Conservation (phyloP, 2,113 vertebrate species). For the Microcebus lehilahytsara region DNA sequence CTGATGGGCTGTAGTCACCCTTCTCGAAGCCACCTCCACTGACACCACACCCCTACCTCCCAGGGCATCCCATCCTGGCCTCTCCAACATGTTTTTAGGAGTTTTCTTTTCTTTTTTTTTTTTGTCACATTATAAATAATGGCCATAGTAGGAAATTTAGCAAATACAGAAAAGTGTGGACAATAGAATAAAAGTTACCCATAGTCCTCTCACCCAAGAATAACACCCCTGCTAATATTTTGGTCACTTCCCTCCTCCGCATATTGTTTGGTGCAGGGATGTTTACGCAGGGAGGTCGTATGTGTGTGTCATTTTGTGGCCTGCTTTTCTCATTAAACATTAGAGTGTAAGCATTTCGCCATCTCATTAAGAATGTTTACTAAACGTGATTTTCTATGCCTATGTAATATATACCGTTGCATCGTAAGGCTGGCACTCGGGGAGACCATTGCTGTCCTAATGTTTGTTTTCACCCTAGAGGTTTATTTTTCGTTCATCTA, state of each 20-base stretch:
- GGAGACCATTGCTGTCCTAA: background rate
- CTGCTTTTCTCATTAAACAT: background rate
- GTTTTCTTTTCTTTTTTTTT: background rate
- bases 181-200: background rate
- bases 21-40: background rate
- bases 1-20: background rate
- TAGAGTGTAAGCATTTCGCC: background rate
- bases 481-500: background rate
- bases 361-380: background rate
- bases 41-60: background rate
- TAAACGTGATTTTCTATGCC: background rate
- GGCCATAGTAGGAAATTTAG: background rate
- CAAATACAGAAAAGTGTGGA: background rate
- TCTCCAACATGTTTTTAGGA: too few species aligned
- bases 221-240: background rate
- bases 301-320: background rate
- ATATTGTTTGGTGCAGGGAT: background rate
- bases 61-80: background rate
- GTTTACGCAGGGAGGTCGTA: background rate
- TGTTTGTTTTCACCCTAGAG: background rate
- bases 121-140: background rate
- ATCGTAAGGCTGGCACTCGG: background rate
- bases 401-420: background rate
- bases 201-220: background rate
- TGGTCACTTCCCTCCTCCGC: background rate